Evolutionary conservation across 2,113 vertebrate species (phyloP), one percentile per base, ranked within the genome.

Genomic region (Lepisosteus oculatus): DNA sequence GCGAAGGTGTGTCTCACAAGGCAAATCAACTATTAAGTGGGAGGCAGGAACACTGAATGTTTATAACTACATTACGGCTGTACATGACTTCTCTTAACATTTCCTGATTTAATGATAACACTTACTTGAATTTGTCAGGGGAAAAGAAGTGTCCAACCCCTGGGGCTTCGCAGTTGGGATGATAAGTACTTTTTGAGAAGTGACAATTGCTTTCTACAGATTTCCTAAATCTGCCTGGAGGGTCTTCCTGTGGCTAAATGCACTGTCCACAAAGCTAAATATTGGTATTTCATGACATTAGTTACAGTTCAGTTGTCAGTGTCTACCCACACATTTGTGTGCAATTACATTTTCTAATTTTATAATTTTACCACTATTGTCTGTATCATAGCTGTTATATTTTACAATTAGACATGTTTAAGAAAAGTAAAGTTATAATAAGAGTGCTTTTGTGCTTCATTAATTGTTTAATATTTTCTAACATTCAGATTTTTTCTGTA

Each of bases 121-220:
- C 65, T 69, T 15, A 65, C 9, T 8, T 11, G 15, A 65, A 65
- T 65, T 0, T 57, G 55, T 69, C 83, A 81, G 77, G 74, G 78
- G 80, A 82, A 80, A 83, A 79, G 80, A 85, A 83, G 74, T 81
- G 79, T 84, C 81, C 82, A 77, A 84, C 79, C 81, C 73, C 79
- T 51, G 76, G 57, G 76, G 79, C 74, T 64, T 54, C 13, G 79
- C 79, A 76, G 78, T 73, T 77, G 83, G 81, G 78, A 81, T 84
- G 79, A 79, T 78, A 79, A 80, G 78, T 81, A 84, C 80, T 85
- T 85, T 76, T 85, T 79, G 80, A 81, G 75, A 78, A 84, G 86
- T 83, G 80, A 82, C 84, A 87, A 85, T 84, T 86, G 84, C 79
- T 86, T 84, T 75, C 76, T 83, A 77, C 80, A 84, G 82, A 87